Percentiles rank a stretch among this genome's conserved stretches.
phyloP scores from a whole-genome alignment of 2,797 vertebrate genomes.

The Pantherophis alleghaniensis region DNA sequence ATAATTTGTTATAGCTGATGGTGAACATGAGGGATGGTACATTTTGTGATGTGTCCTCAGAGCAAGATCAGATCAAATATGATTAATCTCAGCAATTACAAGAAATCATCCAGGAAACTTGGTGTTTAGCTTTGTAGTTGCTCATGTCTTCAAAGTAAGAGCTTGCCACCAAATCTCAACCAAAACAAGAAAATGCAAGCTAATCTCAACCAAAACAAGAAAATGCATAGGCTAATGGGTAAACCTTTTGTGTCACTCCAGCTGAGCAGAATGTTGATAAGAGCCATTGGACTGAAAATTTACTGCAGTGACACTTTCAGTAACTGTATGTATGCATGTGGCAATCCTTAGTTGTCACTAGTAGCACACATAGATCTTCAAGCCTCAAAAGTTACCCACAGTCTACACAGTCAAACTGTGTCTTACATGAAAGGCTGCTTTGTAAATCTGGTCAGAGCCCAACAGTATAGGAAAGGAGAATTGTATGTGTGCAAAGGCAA shows the following conservation, averaged over 20 bases:
- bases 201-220: background rate
- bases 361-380: background rate
- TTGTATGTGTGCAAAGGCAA: background rate
- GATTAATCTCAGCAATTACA: background rate
- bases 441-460: background rate
- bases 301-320: background rate
- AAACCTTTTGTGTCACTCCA: background rate
- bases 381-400: background rate
- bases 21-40: background rate
- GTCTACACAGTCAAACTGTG: background rate
- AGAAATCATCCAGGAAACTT: background rate
- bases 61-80: background rate
- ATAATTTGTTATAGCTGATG: background rate
- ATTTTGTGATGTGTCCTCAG: background rate
- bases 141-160: background rate
- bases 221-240: background rate
- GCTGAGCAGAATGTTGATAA: background rate
- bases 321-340: background rate
- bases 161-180: background rate
- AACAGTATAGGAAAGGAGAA: background rate
- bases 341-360: background rate
- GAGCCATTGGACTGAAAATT: background rate
- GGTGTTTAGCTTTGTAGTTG: background rate
- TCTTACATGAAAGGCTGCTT: background rate
- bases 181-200: background rate